Conservation (phyloP, 23 tunicate species). For the Ciona savignyi region DNA sequence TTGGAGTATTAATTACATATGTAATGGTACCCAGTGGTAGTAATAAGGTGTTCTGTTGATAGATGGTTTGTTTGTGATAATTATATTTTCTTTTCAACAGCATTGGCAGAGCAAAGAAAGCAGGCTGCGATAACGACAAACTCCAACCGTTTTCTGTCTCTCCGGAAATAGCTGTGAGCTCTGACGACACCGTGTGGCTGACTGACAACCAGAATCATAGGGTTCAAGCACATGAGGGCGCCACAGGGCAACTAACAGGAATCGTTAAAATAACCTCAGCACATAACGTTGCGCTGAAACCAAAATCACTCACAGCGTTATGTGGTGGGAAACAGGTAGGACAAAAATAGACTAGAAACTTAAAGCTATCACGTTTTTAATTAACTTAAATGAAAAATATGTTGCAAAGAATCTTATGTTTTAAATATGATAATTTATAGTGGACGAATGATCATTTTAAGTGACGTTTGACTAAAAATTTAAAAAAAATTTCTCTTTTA, state of each 20-base stretch:
- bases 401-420: too few species aligned
- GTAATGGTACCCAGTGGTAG: too few species aligned
- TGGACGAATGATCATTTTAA: too few species aligned
- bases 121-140: constrained; percentile 9
- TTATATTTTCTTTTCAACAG: constrained; percentile 34
- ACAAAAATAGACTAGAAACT: neutral
- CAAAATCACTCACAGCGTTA: constrained; percentile 28
- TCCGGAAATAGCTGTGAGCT: constrained; percentile 33
- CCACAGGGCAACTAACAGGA: constrained; percentile 21
- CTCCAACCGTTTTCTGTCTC: constrained; percentile 15
- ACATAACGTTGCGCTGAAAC: constrained; percentile 48
- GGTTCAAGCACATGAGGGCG: constrained; percentile 42
- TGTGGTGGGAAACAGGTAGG: constrained; percentile 27
- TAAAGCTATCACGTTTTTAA: too few species aligned
- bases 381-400: too few species aligned
- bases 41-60: too few species aligned
- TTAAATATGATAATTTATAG: too few species aligned
- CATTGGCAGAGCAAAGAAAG: constrained; percentile 40
- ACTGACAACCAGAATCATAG: constrained; percentile 29
- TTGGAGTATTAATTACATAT: too few species aligned
- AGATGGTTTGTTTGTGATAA: too few species aligned
- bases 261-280: constrained; percentile 21
- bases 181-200: constrained; percentile 51
- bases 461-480: too few species aligned
- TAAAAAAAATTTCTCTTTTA: too few species aligned